Percentiles rank a stretch among this genome's conserved stretches.
Evolutionary conservation across 2,888 invertebrate species (phyloP).

Genomic region (Papilio elwesi): DNA sequence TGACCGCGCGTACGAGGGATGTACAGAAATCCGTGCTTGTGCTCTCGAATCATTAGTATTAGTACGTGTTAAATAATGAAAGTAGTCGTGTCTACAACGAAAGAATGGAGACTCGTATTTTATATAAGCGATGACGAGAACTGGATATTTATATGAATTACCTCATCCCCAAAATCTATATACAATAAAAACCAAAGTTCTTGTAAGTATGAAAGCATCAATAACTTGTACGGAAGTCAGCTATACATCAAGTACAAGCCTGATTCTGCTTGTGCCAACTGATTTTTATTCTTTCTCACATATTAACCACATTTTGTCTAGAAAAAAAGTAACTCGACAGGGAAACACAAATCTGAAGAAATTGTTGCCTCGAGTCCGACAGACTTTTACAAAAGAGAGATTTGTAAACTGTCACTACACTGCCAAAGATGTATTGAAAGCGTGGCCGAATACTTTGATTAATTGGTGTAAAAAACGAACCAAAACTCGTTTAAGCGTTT

Average conservation of each 20-base stretch:
- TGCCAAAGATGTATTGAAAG: slow-evolving; percentile 21
- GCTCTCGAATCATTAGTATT: too few relatives aligned
- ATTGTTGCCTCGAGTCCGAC: slow-evolving; percentile 18
- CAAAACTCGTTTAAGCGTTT: background rate
- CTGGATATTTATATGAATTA: too few relatives aligned
- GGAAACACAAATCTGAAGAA: slow-evolving; percentile 10
- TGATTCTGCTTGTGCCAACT: background rate
- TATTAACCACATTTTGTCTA: background rate
- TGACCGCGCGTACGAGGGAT: too few relatives aligned
- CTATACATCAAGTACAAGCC: background rate
- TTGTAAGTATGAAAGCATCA: too few relatives aligned
- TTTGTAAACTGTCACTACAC: slow-evolving; percentile 18
- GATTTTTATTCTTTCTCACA: background rate
- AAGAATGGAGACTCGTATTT: too few relatives aligned
- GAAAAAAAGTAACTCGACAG: background rate
- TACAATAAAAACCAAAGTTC: too few relatives aligned
- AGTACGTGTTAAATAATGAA: too few relatives aligned
- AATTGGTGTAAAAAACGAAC: slow-evolving; percentile 10
- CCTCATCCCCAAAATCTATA: too few relatives aligned
- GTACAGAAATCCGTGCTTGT: too few relatives aligned
- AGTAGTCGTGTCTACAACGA: too few relatives aligned
- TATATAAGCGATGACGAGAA: too few relatives aligned
- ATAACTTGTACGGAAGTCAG: background rate
- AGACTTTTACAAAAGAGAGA: slow-evolving; percentile 16
- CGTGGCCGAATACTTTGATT: slow-evolving; percentile 23